phyloP scores from a whole-genome alignment of 2,113 vertebrate genomes.

The Tychaedon coryphoeus region DNA sequence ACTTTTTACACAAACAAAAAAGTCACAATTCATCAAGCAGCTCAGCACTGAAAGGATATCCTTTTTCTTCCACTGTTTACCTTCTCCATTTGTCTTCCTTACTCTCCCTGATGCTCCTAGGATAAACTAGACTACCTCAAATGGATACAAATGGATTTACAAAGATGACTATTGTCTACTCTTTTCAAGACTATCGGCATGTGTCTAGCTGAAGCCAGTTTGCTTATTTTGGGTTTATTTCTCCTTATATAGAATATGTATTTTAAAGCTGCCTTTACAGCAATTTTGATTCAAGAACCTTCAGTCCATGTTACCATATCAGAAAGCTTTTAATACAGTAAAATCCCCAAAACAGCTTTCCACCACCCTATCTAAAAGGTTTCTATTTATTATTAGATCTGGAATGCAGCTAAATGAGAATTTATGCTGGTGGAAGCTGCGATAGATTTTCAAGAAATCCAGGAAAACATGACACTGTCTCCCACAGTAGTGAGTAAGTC shows the following conservation, averaged over 20 bases:
- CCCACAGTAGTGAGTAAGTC: neutral
- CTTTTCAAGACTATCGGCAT: neutral
- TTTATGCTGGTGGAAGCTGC: neutral
- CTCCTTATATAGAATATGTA: neutral
- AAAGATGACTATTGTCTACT: neutral
- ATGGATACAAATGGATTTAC: neutral
- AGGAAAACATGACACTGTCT: constrained; percentile 26
- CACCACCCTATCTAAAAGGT: neutral
- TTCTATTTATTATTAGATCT: neutral
- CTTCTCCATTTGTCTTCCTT: neutral
- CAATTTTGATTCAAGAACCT: neutral
- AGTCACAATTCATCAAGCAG: neutral
- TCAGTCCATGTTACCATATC: neutral
- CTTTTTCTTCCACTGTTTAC: neutral
- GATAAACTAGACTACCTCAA: neutral
- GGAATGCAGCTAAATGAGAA: constrained; percentile 31
- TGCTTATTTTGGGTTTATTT: neutral
- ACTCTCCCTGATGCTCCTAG: neutral
- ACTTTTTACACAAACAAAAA: neutral
- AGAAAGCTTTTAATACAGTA: neutral
- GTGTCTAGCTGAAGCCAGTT: neutral
- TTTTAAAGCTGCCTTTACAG: neutral
- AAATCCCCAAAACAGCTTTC: neutral
- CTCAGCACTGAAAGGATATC: neutral
- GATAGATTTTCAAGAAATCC: constrained; percentile 36